A percentile compares a stretch with the other conserved stretches of the same genome.
phyloP scores from a whole-genome alignment of 1,140 invertebrate genomes.

The Scaptomyza pallida region DNA sequence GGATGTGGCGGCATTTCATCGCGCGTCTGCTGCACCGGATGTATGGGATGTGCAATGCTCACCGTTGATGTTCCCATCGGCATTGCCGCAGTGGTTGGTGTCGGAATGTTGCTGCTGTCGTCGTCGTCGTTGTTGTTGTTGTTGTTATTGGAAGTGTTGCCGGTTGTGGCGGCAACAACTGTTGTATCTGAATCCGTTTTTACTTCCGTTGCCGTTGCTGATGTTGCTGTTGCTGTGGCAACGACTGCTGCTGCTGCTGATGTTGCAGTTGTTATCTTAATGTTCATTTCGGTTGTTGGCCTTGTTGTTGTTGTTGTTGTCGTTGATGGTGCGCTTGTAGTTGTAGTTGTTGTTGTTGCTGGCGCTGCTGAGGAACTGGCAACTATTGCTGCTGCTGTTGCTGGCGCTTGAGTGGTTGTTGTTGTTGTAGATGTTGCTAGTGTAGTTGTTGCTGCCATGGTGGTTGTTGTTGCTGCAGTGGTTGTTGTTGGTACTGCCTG shows the following conservation, averaged over 20 bases:
- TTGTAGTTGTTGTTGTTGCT: neutral
- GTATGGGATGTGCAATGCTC: slow-evolving; percentile 65
- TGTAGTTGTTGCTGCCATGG: slow-evolving; percentile 25
- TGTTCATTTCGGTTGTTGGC: neutral
- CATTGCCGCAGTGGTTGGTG: slow-evolving; percentile 15
- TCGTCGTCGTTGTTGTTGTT: neutral
- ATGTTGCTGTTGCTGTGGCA: neutral
- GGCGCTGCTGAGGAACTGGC: slow-evolving; percentile 23
- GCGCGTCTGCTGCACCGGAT: slow-evolving; percentile 49
- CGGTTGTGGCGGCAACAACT: slow-evolving; percentile 1
- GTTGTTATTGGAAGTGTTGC: slow-evolving; percentile 3
- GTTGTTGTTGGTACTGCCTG: slow-evolving; percentile 18
- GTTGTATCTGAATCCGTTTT: slow-evolving; percentile 17
- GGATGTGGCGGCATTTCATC: slow-evolving; percentile 18
- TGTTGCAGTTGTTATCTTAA: neutral
- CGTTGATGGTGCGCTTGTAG: slow-evolving; percentile 10
- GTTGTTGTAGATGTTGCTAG: slow-evolving; percentile 24
- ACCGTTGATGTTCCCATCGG: slow-evolving; percentile 26
- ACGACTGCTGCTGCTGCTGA: neutral
- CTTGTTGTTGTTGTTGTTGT: slow-evolving; percentile 6
- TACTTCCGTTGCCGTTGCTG: neutral
- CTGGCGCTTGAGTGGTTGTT: slow-evolving; percentile 15
- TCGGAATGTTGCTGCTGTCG: neutral
- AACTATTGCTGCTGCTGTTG: slow-evolving; percentile 1
- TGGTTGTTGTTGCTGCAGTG: slow-evolving; percentile 16